Percentiles rank a stretch among this genome's conserved stretches.
These are phyloP conservation scores for Caradrina kadenii DNA, from an alignment of 2,888 invertebrate species.

Conservation along the genomic window DNA sequence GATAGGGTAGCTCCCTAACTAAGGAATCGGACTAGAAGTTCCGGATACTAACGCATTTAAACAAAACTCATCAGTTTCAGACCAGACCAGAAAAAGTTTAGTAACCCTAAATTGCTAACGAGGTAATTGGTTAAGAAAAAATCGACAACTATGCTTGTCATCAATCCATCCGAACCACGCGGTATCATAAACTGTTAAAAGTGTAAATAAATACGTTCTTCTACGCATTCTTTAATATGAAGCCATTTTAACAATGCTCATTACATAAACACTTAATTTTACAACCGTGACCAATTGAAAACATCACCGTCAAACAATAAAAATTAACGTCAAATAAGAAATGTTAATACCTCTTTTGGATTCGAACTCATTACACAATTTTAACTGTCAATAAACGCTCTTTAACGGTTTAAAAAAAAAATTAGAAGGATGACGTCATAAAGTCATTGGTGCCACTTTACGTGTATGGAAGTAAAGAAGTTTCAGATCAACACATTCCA, in stretches of 20 bases:
- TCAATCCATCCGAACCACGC: neutral
- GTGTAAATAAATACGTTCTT: conserved; percentile 25
- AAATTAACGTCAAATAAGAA: conserved; percentile 69
- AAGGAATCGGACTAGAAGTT: no score
- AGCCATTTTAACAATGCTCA: conserved; percentile 56
- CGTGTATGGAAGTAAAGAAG: conserved; percentile 16
- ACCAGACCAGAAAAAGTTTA: neutral
- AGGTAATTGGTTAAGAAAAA: neutral
- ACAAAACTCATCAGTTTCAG: no score
- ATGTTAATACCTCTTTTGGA: conserved; percentile 67
- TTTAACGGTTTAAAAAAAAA: conserved; percentile 70
- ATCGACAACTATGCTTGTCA: neutral
- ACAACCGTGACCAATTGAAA: conserved; percentile 63
- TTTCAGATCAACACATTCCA: neutral
- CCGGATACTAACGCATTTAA: no score
- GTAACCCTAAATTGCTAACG: no score
- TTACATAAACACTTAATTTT: conserved; percentile 65
- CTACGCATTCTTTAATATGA: conserved; percentile 34
- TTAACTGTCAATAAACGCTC: conserved; percentile 78
- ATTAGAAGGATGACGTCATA: conserved; percentile 65
- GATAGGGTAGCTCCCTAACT: no score
- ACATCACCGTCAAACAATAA: conserved; percentile 58
- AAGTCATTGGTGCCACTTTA: conserved; percentile 56
- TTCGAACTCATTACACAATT: conserved; percentile 71
- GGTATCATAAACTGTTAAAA: conserved; percentile 4